Percentiles rank a stretch among this genome's conserved stretches.
Evolutionary conservation across 2,888 invertebrate species (phyloP).

Genomic region (Leptogaster cylindrica): DNA sequence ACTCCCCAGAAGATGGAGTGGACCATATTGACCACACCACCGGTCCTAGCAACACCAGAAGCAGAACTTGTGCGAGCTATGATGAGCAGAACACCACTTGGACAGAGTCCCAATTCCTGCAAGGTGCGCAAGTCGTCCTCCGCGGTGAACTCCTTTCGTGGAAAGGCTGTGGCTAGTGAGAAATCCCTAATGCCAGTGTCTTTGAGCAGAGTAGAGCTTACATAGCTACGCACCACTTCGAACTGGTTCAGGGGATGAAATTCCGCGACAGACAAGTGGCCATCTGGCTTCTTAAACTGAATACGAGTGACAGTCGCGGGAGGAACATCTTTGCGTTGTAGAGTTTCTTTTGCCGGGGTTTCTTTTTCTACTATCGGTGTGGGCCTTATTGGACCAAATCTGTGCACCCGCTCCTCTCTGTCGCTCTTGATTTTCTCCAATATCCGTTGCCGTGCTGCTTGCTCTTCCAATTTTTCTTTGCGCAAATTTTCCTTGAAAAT

Average conservation of each 20-base stretch:
- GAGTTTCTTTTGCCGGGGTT: no score
- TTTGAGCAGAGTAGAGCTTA: constrained; percentile 54
- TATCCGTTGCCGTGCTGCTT: constrained; percentile 76
- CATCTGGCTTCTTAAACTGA: constrained; percentile 87
- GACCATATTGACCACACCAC: constrained; percentile 51
- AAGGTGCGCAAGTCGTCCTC: constrained; percentile 90
- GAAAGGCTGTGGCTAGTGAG: constrained; percentile 83
- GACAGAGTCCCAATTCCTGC: constrained; percentile 81
- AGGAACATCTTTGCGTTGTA: no score
- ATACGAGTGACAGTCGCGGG: no score
- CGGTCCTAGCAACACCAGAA: constrained; percentile 43
- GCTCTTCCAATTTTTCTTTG: constrained; percentile 78
- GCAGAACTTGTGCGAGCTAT: constrained; percentile 42
- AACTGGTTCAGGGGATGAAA: constrained; percentile 75
- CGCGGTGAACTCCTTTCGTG: constrained; percentile 81
- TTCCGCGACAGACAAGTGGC: constrained; percentile 73
- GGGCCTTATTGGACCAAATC: constrained; percentile 53
- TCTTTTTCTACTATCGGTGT: background rate
- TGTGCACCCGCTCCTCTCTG: constrained; percentile 71
- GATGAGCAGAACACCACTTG: constrained; percentile 72
- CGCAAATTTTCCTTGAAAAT: constrained; percentile 61
- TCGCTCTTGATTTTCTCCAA: constrained; percentile 86
- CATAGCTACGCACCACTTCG: constrained; percentile 63
- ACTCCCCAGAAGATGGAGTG: constrained; percentile 57
- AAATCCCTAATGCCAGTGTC: constrained; percentile 66